Evolutionary conservation across 1,140 invertebrate species (phyloP), one percentile per base, ranked within the genome.

Genomic region (Proales similis): DNA sequence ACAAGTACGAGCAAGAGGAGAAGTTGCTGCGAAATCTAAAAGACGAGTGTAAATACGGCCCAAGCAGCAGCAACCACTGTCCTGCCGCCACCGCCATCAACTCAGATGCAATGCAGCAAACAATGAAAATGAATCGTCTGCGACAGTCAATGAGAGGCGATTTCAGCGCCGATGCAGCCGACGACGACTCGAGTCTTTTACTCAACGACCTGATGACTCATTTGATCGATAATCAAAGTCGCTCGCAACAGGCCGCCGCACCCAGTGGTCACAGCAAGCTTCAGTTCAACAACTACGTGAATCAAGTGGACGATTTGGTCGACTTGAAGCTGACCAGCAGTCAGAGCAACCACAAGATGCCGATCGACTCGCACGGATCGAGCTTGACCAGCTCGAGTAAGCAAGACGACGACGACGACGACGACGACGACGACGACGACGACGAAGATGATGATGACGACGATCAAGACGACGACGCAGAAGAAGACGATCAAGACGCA

Each of bases 301-400:
- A 30, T 14, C 26, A 57, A 27, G 22, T 5, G 2, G 9, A 24
- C 24, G 26, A 32, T 11, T 42, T 30, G 20, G 14, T 9, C 30
- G 24, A 57, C 7, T n/a, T 11, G 6, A 36, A 53, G 26, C 32
- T 33, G 12, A 27, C 14, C 5, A 11, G 27, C 20, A 4, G 2
- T 5, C 6, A 46, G 14, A 5, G 12, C n/a, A 46, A 9, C 27
- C 24, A 46, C 14, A 38, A 36, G 42, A 19, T 12, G 48, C 38
- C 22, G 29, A 53, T 36, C 14, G 48, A 53, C 14, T 53, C 48
- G 30, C 48, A 53, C 27, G 48, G 48, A 7, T 53, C 48, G n/a
- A 53, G 48, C 27, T 39, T 53, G 48, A 53, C 48, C 29, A 53
- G 42, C 30, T 53, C 48, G 5, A 53, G 48, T 19, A 53, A 53